Evolutionary conservation across 2,113 vertebrate species (phyloP).

Genomic region (Urocolius indicus): DNA sequence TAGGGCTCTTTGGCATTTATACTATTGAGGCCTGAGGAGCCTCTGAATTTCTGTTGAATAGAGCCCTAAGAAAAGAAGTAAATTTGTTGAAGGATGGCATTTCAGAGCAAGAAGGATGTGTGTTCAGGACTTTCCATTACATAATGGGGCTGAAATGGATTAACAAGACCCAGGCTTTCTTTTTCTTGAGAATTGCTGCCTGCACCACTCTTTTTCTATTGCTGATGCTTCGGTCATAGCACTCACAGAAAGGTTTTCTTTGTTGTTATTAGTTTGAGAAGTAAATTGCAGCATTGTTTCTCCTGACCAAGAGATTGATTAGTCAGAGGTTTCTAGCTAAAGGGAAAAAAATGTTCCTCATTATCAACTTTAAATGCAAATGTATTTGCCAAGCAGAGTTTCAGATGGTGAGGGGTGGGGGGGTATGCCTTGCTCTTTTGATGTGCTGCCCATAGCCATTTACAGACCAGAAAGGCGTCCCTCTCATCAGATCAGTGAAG

Average conservation of each 20-base stretch:
- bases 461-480: not conserved
- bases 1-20: constrained; percentile 49
- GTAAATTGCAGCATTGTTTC: constrained; percentile 62
- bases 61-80: constrained; percentile 69
- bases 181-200: constrained; percentile 72
- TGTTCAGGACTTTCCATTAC: constrained; percentile 72
- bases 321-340: constrained; percentile 67
- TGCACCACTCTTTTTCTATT: constrained; percentile 65
- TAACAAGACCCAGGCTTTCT: constrained; percentile 73
- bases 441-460: constrained; percentile 35
- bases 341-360: constrained; percentile 57
- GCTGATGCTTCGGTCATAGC: constrained; percentile 73
- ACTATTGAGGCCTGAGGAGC: constrained; percentile 52
- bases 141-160: constrained; percentile 71
- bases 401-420: not conserved
- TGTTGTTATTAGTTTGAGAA: constrained; percentile 61
- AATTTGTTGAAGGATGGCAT: constrained; percentile 46
- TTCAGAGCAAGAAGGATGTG: constrained; percentile 58
- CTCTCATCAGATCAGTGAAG: not conserved
- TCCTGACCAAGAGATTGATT: constrained; percentile 68
- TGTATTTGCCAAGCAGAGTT: constrained; percentile 28
- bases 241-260: constrained; percentile 69
- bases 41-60: constrained; percentile 67
- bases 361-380: constrained; percentile 70
- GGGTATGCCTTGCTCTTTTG: not conserved